phyloP scores from a whole-genome alignment of 2,113 vertebrate genomes.

The Bostrychus sinensis region DNA sequence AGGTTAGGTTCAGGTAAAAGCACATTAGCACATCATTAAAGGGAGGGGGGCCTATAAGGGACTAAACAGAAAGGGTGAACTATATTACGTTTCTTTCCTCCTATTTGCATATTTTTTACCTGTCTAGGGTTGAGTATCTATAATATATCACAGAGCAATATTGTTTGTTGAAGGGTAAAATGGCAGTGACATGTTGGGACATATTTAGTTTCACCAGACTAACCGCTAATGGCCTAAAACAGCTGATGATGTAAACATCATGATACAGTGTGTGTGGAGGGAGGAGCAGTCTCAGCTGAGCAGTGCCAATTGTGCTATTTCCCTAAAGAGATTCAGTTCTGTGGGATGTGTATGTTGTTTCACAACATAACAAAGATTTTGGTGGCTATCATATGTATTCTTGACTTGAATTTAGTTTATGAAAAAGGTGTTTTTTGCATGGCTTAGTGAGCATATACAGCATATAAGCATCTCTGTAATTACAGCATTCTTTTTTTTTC shows the following conservation, averaged over 20 bases:
- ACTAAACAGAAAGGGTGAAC: background rate
- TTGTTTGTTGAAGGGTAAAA: background rate
- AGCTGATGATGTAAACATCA: conserved; percentile 37
- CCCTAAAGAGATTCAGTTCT: conserved; percentile 27
- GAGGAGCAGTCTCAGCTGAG: conserved; percentile 23
- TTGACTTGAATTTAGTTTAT: background rate
- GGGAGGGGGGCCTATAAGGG: background rate
- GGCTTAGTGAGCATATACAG: conserved; percentile 13
- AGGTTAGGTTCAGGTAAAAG: background rate
- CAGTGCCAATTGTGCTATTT: background rate
- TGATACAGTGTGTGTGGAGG: conserved; percentile 17
- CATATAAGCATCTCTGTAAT: conserved; percentile 32
- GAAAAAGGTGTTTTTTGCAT: conserved; percentile 1
- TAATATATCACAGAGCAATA: background rate
- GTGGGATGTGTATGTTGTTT: conserved; percentile 30
- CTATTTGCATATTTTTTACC: background rate
- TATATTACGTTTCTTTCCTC: background rate
- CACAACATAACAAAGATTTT: background rate
- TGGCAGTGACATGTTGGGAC: background rate
- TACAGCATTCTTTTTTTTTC: conserved; percentile 21
- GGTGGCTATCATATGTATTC: background rate
- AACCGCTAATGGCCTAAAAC: conserved; percentile 8
- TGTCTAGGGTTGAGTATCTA: background rate
- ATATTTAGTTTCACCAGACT: conserved; percentile 1
- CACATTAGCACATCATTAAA: background rate